Base-by-base conservation (phyloP, 2,113 vertebrate species). In the Ciconia boyciana region DNA sequence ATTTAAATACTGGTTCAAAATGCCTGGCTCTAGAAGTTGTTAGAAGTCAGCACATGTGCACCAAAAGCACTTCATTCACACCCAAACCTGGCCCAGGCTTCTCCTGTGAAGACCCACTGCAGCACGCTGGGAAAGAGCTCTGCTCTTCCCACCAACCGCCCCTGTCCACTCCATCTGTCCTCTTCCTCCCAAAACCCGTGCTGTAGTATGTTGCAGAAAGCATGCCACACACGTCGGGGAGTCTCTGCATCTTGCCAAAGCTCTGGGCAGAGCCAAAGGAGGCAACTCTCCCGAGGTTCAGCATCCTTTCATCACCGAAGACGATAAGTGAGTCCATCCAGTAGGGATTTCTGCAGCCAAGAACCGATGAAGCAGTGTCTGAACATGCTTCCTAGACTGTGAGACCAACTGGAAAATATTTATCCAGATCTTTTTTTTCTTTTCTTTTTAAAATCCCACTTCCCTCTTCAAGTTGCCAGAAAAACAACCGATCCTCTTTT, bases 381-480 rank as follows among this genome's bases (percentile, higher is more conserved):
- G 91, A 91, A 76, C 81, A 87, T 4, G 78, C 61, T 71, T 91
- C 57, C 70, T 48, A 71, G 83, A 71, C 89, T 68, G 69, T 84
- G 72, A 95, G 70, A 91, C 81, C 74, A 44, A 79, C 44, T 94
- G 94, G 87, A 97, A 96, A 94, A 68, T 82, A 94, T 88, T 95
- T 60, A 87, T 9, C 49, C 48, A 48, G 41, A 54, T 57, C 41
- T 34, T 51, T 28, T 44, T 44, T 87, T 43, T 25, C 7, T 39
- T 68, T 64, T 36, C 16, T 87, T 83, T 83, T 65, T 34, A n/a
- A 55, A 94, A 96, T 83, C 75, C 32, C 74, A 76, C 78, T 93
- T 95, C 75, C 54, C 51, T 77, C 39, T 70, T 62, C 61, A 46
- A 70, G 54, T 22, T 72, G 90, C 81, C 91, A 85, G 57, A 52